Percentiles rank a stretch among this genome's conserved stretches.
phyloP scores from a whole-genome alignment of 1,140 invertebrate genomes.

The Gerris buenoi region DNA sequence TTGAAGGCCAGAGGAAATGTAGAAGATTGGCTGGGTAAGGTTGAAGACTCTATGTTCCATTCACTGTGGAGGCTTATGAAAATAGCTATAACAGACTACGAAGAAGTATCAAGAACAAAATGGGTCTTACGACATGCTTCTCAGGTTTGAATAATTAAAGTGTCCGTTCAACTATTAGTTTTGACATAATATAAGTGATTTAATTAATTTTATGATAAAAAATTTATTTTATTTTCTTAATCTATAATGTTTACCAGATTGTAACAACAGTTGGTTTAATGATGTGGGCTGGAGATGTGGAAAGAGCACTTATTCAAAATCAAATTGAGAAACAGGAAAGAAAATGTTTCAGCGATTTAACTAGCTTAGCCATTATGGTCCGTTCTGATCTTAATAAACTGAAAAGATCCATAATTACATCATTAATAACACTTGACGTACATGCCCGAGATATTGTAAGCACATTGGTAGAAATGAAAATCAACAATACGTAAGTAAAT shows the following conservation, averaged over 20 bases:
- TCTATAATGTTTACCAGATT: conserved; percentile 34
- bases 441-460: conserved; percentile 69
- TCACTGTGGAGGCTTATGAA: conserved; percentile 59
- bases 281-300: conserved; percentile 65
- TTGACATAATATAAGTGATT: too few species aligned
- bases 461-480: conserved; percentile 48
- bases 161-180: too few species aligned
- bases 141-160: too few species aligned
- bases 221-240: too few species aligned
- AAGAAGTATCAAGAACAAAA: conserved; percentile 35
- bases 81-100: conserved; percentile 45
- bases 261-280: conserved; percentile 70
- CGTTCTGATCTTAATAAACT: conserved; percentile 50
- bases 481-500: too few species aligned
- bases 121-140: conserved; percentile 46
- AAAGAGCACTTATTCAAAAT: conserved; percentile 24
- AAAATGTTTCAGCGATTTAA: conserved; percentile 46
- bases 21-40: conserved; percentile 74
- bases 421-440: conserved; percentile 74
- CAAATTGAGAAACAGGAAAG: conserved; percentile 49
- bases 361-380: conserved; percentile 59
- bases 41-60: conserved; percentile 71
- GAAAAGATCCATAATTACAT: conserved; percentile 56
- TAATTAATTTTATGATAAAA: too few species aligned
- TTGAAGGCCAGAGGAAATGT: conserved; percentile 73